Evolutionary conservation across 1,140 invertebrate genomes (phyloP), one percentile per base, ranked within the genome.

Genomic region (Oreohelix idahoensis): DNA sequence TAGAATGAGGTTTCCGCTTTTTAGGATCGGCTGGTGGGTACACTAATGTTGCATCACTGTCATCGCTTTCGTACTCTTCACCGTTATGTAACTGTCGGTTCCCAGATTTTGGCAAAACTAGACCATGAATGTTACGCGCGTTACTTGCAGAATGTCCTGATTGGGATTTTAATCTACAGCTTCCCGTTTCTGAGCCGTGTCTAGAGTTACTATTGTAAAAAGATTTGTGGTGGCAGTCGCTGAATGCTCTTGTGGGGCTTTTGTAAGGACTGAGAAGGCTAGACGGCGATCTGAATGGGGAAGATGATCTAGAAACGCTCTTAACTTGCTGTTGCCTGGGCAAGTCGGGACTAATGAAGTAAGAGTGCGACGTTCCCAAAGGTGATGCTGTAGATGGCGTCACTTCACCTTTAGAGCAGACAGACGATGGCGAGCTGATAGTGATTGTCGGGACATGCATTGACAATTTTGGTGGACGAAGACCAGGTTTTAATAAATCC

Each of bases 51-150:
- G 79, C 63, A 20, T 81, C 79, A 42, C 79, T 81, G 29, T 81
- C 79, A 35, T 81, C 79, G 32, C 79, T 81, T n/a, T 81, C 79
- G 26, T 38, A 51, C 20, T 77, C 75, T 17, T 77, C 75, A 36
- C 23, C 0, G 38, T 74, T 42, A 26, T n/a, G 38, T 2, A 26
- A 23, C 1, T 29, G 23, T 20, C 71, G 38, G 11, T 39, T 39
- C 0, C 38, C 38, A 8, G 23, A 8, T 36, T 36, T 53, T 32
- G 75, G 75, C 15, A 36, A 32, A 51, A 5, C 4, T 36, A 53
- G 1, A 2, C 26, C 23, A 5, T 26, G 75, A 53, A 20, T 20
- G 15, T 36, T 35, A 4, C 75, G 75, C n/a, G 32, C 1, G 51
- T 26, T 20, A 15, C 45, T 35, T 36, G 38, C 0, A 39, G 38